Percentiles rank a stretch among this genome's conserved stretches.
phyloP scores from a whole-genome alignment of 2,888 invertebrate genomes.

The Phengaris alcon region DNA sequence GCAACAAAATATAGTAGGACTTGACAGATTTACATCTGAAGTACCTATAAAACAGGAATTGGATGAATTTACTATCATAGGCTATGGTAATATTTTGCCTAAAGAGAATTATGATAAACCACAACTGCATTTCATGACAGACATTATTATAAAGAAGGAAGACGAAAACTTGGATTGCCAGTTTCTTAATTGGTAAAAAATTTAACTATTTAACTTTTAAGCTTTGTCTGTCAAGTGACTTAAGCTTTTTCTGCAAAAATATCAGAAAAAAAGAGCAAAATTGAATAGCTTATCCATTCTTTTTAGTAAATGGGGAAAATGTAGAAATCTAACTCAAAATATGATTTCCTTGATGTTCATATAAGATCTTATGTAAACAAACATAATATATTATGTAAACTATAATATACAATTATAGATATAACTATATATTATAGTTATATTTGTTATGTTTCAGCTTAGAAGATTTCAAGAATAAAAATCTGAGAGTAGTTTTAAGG shows the following conservation, averaged over 20 bases:
- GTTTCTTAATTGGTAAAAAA: background rate
- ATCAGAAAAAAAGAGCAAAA: no score
- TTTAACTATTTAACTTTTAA: no score
- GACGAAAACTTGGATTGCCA: background rate
- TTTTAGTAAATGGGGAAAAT: no score
- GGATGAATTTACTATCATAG: background rate
- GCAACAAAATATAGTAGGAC: background rate
- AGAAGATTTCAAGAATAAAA: background rate
- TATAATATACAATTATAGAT: no score
- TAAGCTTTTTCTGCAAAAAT: no score
- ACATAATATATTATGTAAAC: no score
- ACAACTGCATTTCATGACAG: background rate
- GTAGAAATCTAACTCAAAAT: no score
- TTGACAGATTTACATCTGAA: background rate
- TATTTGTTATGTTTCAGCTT: slow-evolving; percentile 1
- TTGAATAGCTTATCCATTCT: no score
- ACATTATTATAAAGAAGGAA: background rate
- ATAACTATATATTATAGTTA: no score
- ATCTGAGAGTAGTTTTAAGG: background rate
- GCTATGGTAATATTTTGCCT: background rate
- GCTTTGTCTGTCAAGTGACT: no score
- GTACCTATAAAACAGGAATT: background rate
- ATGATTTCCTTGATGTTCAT: no score
- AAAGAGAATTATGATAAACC: background rate
- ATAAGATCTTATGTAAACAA: no score